Conservation (phyloP, 2,888 invertebrate genomes). For the Mythimna albipuncta region DNA sequence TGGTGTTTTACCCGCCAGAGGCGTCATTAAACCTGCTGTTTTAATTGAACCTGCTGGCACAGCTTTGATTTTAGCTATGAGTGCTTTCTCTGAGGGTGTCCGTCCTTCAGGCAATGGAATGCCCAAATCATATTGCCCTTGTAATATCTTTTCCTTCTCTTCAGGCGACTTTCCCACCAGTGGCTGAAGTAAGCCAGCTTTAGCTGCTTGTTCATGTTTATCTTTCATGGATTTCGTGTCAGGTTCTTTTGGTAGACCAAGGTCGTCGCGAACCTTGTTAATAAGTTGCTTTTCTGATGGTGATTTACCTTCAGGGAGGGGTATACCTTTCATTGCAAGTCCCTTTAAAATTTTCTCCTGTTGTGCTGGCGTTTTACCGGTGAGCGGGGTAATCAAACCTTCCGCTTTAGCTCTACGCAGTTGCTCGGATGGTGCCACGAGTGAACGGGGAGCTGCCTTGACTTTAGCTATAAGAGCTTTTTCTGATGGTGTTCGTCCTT, state of each 20-base stretch:
- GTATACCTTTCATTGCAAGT: constrained; percentile 60
- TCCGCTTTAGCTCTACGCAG: constrained; percentile 5
- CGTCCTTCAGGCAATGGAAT: too few relatives aligned
- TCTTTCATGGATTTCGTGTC: constrained; percentile 35
- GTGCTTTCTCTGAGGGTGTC: constrained; percentile 33
- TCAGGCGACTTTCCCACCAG: neutral
- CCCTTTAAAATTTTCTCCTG: constrained; percentile 63
- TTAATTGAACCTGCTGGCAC: neutral
- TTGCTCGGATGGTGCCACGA: neutral
- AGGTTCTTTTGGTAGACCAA: constrained; percentile 68
- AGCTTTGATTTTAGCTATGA: constrained; percentile 32
- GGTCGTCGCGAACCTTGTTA: constrained; percentile 60
- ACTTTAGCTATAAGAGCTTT: constrained; percentile 18
- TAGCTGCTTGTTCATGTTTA: neutral
- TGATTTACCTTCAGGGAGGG: constrained; percentile 65
- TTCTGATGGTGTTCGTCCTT: too few relatives aligned
- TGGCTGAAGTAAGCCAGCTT: neutral
- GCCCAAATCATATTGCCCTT: too few relatives aligned
- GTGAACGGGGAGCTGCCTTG: neutral
- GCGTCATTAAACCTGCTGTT: neutral
- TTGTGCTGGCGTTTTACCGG: constrained; percentile 23
- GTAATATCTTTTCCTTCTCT: neutral
- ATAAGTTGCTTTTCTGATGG: constrained; percentile 66
- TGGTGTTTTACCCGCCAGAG: constrained; percentile 11
- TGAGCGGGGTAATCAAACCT: constrained; percentile 29